Evolutionary conservation across 1,140 invertebrate species (phyloP).

Genomic region (Oedothorax gibbosus): DNA sequence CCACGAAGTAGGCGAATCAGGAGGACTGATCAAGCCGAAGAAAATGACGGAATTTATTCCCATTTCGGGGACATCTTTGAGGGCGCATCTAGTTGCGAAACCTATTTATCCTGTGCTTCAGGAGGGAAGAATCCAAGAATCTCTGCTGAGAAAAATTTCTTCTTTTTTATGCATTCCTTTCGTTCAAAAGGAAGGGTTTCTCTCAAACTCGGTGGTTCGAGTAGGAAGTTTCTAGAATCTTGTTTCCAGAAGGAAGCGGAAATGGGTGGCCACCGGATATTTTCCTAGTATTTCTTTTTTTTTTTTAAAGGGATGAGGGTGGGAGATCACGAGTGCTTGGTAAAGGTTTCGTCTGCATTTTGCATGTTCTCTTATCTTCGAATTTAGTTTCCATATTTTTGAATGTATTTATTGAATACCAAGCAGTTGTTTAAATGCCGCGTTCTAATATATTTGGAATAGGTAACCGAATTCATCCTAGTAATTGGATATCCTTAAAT

Average conservation of each 20-base stretch:
- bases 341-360: no score
- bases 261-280: constrained; percentile 51
- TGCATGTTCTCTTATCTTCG: no score
- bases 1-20: no score
- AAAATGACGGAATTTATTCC: background rate
- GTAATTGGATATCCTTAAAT: no score
- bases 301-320: background rate
- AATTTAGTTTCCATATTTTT: no score
- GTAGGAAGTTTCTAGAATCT: constrained; percentile 33
- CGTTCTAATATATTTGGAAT: no score
- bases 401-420: no score
- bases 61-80: background rate
- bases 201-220: background rate
- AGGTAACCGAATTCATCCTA: no score
- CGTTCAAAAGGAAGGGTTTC: constrained; percentile 4
- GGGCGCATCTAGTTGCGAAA: background rate
- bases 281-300: constrained; percentile 34
- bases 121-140: no score
- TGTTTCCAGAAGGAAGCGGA: constrained; percentile 30
- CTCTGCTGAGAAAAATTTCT: no score
- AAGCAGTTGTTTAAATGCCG: no score
- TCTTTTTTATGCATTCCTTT: no score
- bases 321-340: constrained; percentile 12
- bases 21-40: background rate
- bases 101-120: constrained; percentile 5